Base-by-base conservation (phyloP, 2,113 vertebrate genomes). In the Dendropsophus ebraccatus region DNA sequence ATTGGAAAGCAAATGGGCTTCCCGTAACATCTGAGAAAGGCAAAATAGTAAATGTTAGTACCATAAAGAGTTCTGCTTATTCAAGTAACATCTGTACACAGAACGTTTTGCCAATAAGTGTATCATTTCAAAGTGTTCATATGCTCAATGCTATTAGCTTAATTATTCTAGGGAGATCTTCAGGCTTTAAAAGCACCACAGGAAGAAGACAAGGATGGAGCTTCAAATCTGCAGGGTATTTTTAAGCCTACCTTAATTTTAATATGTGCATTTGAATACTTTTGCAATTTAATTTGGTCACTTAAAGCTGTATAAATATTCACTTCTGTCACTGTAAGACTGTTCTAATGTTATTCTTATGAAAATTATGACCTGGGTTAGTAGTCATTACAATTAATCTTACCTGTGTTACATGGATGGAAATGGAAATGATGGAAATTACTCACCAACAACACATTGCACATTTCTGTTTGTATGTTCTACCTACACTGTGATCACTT, bases 91-190 rank as follows among this genome's bases (percentile, higher is more conserved):
- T 70, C 49, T 70, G 81, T n/a, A 82, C 62, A 54, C 25, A 54
- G 81, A 70, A 54, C 30, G 11, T 60, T 72, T 23, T 82, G 81
- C n/a, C 58, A 25, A 81, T 52, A 82, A 49, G 45, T 70, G 41
- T 72, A 82, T 82, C 50, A 82, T 82, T 82, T 54, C 45, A 35
- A 72, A 37, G 65, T 67, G n/a, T 72, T 82, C 47, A 82, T 52
- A 72, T 82, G 65, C 81, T 47, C 58, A 52, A 50, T 82, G 62
- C 49, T 82, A 52, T 77, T 77, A 77, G 50, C 75, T 37, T 80
- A 80, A 80, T 80, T 60, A 58, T 58, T 80, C 52, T 58, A 37
- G 56, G 54, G 52, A 80, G 54, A 58, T 37, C 77, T 58, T 62
- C 32, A 60, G 30, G 32, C 54, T 80, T 70, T 80, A 80, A 58